A percentile compares a stretch with the other conserved stretches of the same genome.
Conservation (phyloP, 2,797 vertebrate genomes). For the Dendrocincla tyrannina region DNA sequence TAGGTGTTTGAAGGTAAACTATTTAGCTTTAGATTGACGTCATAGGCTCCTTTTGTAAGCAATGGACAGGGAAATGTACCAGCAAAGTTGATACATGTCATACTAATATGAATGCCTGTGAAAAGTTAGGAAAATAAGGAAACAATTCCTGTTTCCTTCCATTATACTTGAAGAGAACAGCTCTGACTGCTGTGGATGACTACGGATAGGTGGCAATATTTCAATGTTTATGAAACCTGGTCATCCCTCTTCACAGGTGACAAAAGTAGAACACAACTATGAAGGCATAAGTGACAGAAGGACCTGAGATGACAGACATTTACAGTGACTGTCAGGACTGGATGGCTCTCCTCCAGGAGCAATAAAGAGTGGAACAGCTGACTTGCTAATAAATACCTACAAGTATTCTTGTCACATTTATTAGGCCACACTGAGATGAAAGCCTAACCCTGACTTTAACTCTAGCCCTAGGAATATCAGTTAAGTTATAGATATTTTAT, state of each 20-base stretch:
- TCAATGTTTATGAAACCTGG: background rate
- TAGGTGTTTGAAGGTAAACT: background rate
- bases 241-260: background rate
- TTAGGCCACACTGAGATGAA: background rate
- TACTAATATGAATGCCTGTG: background rate
- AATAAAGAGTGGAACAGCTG: slow-evolving; percentile 13
- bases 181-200: background rate
- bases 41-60: background rate
- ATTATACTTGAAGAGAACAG: background rate
- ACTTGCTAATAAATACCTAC: background rate
- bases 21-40: background rate
- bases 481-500: background rate
- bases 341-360: background rate
- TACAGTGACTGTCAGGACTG: background rate
- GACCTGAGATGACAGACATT: background rate
- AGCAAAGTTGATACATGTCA: background rate
- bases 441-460: background rate
- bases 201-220: background rate
- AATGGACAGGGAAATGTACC: background rate
- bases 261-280: background rate
- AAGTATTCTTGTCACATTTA: slow-evolving; percentile 15
- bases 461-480: background rate
- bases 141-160: background rate
- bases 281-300: background rate
- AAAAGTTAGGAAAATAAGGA: background rate